Conservation (phyloP, 1,140 invertebrate species). For the Rhagoletis pomonella region DNA sequence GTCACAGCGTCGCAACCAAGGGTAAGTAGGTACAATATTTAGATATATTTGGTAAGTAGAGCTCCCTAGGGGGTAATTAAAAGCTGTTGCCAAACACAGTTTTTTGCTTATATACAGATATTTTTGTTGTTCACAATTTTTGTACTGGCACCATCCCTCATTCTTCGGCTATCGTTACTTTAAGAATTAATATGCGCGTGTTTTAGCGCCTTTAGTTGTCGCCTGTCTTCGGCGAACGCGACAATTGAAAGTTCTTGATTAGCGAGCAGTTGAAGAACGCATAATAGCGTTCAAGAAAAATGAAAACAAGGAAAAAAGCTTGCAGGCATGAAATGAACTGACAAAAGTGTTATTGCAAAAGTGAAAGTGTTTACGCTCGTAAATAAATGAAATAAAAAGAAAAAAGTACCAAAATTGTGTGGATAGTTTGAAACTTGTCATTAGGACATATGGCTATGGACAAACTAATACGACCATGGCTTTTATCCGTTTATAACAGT, state of each 20-base stretch:
- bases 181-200: neutral
- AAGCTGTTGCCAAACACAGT: neutral
- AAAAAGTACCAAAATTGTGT: no score
- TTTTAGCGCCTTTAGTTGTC: neutral
- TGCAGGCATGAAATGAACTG: no score
- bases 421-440: no score
- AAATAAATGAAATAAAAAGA: no score
- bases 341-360: no score
- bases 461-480: no score
- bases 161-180: neutral
- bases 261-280: neutral
- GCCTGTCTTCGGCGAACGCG: neutral
- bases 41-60: neutral
- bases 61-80: neutral
- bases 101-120: neutral
- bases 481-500: no score
- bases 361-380: no score
- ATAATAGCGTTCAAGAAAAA: no score
- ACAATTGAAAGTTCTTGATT: neutral
- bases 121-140: neutral
- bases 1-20: neutral
- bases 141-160: neutral
- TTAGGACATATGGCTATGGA: no score
- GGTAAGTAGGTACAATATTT: neutral
- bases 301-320: no score